These are phyloP conservation scores for Drosophila tropicalis DNA, from an alignment of 1,140 invertebrate species.

Conservation along the genomic window DNA sequence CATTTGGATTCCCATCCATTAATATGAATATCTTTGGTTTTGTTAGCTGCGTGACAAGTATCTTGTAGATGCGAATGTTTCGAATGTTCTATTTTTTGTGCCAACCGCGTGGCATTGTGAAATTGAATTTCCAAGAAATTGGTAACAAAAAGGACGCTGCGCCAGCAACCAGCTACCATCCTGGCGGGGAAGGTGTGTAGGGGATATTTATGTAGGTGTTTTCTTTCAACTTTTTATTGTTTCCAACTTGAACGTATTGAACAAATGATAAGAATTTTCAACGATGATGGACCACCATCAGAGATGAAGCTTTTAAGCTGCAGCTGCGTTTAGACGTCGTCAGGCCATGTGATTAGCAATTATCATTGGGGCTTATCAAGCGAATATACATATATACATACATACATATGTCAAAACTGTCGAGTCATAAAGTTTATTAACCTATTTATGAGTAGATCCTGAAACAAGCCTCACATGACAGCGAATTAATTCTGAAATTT, in stretches of 20 bases:
- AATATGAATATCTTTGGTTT: slow-evolving; percentile 15
- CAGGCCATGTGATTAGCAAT: slow-evolving; percentile 19
- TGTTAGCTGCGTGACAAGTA: neutral
- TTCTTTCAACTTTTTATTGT: no score
- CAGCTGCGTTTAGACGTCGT: slow-evolving; percentile 8
- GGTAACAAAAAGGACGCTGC: neutral
- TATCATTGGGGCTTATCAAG: slow-evolving; percentile 36
- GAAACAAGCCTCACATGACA: neutral
- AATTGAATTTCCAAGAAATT: slow-evolving; percentile 35
- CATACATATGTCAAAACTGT: slow-evolving; percentile 3
- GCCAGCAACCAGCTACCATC: no score
- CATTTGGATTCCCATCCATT: slow-evolving; percentile 33
- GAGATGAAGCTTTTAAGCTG: neutral
- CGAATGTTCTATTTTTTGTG: slow-evolving; percentile 58
- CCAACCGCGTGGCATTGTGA: slow-evolving; percentile 68
- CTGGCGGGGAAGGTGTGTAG: neutral
- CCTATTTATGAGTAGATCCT: slow-evolving; percentile 58
- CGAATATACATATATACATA: neutral
- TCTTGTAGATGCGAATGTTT: slow-evolving; percentile 39
- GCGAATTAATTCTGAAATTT: neutral
- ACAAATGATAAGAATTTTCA: no score
- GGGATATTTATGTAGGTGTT: neutral
- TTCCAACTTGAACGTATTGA: neutral
- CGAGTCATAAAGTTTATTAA: slow-evolving; percentile 67
- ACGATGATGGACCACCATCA: neutral